Conservation (phyloP, 1,140 invertebrate genomes). For the Lepidurus couesii region DNA sequence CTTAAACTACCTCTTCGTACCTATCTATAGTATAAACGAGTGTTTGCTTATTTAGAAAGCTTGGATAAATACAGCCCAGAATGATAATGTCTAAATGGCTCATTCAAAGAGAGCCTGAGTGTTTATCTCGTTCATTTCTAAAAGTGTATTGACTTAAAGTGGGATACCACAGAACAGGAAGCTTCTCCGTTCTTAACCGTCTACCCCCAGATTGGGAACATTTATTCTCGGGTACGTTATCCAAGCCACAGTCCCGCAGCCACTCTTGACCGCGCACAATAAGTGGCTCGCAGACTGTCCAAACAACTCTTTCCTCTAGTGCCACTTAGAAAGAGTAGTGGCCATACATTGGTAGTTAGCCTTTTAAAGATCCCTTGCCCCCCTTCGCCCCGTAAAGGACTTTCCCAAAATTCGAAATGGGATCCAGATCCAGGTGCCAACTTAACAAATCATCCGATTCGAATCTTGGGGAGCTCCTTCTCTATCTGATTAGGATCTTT, state of each 20-base stretch:
- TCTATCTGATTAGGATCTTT: neutral
- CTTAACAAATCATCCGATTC: conserved; percentile 15
- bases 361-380: neutral
- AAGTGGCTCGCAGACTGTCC: neutral
- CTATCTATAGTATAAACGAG: neutral
- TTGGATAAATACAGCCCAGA: neutral
- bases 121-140: neutral
- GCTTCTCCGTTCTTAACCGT: neutral
- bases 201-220: neutral
- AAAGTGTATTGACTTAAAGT: neutral
- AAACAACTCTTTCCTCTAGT: conserved; percentile 4
- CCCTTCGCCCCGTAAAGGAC: neutral
- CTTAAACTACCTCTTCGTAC: neutral
- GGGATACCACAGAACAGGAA: neutral
- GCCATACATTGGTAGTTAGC: conserved; percentile 1
- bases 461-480: neutral
- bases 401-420: neutral
- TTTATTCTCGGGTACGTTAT: neutral
- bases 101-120: neutral
- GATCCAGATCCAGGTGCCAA: neutral
- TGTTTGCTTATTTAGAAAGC: conserved; percentile 10
- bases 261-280: neutral
- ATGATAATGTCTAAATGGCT: neutral
- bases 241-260: neutral
- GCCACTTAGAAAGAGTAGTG: conserved; percentile 2